Conservation (phyloP, 2,888 invertebrate genomes). For the Drosophila macrospina region DNA sequence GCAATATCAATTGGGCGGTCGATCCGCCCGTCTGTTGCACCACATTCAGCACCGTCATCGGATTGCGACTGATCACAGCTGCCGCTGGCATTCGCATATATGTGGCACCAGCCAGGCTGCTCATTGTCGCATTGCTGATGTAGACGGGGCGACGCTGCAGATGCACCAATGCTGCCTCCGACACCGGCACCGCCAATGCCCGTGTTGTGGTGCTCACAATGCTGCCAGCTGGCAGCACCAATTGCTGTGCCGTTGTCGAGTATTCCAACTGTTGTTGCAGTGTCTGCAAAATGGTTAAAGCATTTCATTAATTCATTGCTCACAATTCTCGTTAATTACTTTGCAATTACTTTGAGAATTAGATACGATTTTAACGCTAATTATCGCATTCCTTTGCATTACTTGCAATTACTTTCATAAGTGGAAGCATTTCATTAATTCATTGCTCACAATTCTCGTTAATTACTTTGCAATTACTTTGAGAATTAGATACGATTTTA, state of each 20-base stretch:
- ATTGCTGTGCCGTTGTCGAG: conserved; percentile 67
- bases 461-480: conserved; percentile 1
- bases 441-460: too few species aligned
- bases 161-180: conserved; percentile 78
- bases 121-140: conserved; percentile 79
- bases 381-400: neutral
- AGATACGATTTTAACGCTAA: too few species aligned
- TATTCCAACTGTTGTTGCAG: conserved; percentile 69
- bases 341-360: neutral
- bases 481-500: neutral
- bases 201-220: conserved; percentile 76
- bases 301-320: neutral
- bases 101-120: conserved; percentile 73
- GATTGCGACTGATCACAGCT: conserved; percentile 80
- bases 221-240: conserved; percentile 79
- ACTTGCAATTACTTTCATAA: neutral
- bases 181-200: conserved; percentile 75
- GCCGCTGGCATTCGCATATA: conserved; percentile 82
- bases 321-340: neutral
- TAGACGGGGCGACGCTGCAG: conserved; percentile 83
- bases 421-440: neutral
- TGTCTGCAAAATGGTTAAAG: conserved; percentile 17
- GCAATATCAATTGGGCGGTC: conserved; percentile 78
- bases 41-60: conserved; percentile 82
- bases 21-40: conserved; percentile 75